Evolutionary conservation across 2,888 invertebrate species (phyloP).

Genomic region (Drosophila meridionalis): DNA sequence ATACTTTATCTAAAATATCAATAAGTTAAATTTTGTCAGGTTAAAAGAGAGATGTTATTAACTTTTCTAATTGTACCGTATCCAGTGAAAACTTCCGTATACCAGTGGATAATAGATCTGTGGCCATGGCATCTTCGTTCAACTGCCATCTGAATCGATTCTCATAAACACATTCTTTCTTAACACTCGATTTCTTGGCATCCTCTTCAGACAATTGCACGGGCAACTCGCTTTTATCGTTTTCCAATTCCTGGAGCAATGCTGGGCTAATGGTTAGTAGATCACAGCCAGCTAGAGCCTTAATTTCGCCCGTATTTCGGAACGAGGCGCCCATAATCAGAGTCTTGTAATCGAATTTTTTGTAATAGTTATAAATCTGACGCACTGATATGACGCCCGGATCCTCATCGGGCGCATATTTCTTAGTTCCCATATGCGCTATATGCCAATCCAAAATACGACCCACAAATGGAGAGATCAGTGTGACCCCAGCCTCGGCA

Average conservation of each 20-base stretch:
- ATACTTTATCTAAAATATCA: no score
- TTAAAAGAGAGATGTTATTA: constrained; percentile 79
- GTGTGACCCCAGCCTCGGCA: constrained; percentile 98
- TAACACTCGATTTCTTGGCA: constrained; percentile 89
- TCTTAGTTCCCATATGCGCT: constrained; percentile 93
- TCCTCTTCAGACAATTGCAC: constrained; percentile 87
- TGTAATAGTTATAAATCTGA: constrained; percentile 98
- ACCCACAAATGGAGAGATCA: constrained; percentile 99
- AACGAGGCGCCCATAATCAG: constrained; percentile 99
- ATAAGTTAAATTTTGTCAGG: neutral
- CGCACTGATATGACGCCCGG: constrained; percentile 98
- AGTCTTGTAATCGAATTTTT: constrained; percentile 98
- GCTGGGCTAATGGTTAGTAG: constrained; percentile 97
- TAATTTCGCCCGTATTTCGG: constrained; percentile 97
- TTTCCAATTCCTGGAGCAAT: constrained; percentile 93
- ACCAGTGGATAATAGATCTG: constrained; percentile 97
- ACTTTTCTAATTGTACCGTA: constrained; percentile 92
- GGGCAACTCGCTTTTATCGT: constrained; percentile 88
- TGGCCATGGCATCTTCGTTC: constrained; percentile 99
- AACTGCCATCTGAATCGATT: constrained; percentile 96
- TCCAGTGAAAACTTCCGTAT: constrained; percentile 99
- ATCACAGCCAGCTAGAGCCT: constrained; percentile 97
- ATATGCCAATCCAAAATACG: constrained; percentile 99
- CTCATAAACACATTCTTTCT: constrained; percentile 92
- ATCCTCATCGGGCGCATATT: constrained; percentile 93